Conservation (phyloP, 1,140 invertebrate species). For the Drosophila nebulosa region DNA sequence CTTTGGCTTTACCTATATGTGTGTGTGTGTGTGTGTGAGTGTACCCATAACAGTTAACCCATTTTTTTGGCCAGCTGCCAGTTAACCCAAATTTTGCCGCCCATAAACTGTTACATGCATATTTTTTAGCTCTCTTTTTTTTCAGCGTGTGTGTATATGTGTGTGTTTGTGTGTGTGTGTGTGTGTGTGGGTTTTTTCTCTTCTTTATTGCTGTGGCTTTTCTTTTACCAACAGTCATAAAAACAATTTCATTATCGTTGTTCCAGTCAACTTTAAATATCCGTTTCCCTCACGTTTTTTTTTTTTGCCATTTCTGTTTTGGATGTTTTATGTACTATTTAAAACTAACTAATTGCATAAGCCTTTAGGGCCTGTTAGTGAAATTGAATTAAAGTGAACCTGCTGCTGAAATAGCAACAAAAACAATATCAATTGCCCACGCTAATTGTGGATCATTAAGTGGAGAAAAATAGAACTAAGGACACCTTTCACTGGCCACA, state of each 20-base stretch:
- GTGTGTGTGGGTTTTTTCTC: not conserved
- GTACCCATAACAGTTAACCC: constrained; percentile 5
- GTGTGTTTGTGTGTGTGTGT: not conserved
- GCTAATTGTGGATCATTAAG: constrained; percentile 40
- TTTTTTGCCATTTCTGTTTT: not conserved
- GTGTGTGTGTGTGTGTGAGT: not conserved
- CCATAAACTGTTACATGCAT: constrained; percentile 9
- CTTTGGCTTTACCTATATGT: not conserved
- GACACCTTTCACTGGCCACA: not conserved
- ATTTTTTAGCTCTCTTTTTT: not conserved
- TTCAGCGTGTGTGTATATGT: not conserved
- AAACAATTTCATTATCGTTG: constrained; percentile 6
- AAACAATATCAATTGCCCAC: constrained; percentile 22
- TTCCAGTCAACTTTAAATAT: not conserved
- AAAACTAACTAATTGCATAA: constrained; percentile 5
- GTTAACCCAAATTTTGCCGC: constrained; percentile 1
- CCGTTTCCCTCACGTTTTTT: not conserved
- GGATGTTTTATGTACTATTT: not conserved
- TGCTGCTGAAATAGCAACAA: not conserved
- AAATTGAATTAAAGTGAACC: constrained; percentile 45
- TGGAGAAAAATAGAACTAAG: not conserved
- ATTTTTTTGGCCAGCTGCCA: constrained; percentile 24
- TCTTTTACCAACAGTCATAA: not conserved
- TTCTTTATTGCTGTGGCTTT: not conserved
- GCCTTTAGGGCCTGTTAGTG: not conserved